Evolutionary conservation across 2,888 invertebrate genomes (phyloP), one percentile per base, ranked within the genome.

Genomic region (Sarcophaga rosellei): DNA sequence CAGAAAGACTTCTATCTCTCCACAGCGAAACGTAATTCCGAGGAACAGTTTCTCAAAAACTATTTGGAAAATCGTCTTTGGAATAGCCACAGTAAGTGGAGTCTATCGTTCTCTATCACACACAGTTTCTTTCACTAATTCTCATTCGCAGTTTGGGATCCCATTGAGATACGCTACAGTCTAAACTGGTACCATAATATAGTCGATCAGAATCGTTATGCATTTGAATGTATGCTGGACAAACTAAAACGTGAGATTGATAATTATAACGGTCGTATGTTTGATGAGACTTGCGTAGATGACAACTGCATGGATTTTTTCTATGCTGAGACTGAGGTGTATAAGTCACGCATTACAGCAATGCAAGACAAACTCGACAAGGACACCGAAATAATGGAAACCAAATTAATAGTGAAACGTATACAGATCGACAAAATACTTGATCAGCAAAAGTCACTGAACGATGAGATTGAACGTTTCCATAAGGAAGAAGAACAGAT

Each of bases 141-240:
- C 2, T 35, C 35, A 35, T 2, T 35, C 35, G 35, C 8, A 89
- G 89, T 88, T 74, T 77, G 61, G 61, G 74, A 81, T 61, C 88
- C 88, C 23, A 85, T 89, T 45, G 88, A 89, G 74, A 5, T 74
- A 4, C 89, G 89, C n/a, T 89, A 88, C 63, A 85, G 87, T 17
- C 6, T 83, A 21, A 59, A 61, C 11, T 88, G 83, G 75, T 79
- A 75, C 21, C 6, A 69, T 0, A 72, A 47, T 35, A 47, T 66
- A 15, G 86, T 75, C 23, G 47, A 86, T 11, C 84, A 88, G 63
- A 61, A 47, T n/a, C 61, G 85, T 63, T 63, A 73, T 69, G 61
- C 70, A 0, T 8, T 63, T 15, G 25, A 83, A 11, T 15, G 5
- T 5, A n/a, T n/a, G 3, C 12, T 76, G 23, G 61, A 62, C 20